Conservation (phyloP, 2,888 invertebrate genomes). For the Limnephilus marmoratus region DNA sequence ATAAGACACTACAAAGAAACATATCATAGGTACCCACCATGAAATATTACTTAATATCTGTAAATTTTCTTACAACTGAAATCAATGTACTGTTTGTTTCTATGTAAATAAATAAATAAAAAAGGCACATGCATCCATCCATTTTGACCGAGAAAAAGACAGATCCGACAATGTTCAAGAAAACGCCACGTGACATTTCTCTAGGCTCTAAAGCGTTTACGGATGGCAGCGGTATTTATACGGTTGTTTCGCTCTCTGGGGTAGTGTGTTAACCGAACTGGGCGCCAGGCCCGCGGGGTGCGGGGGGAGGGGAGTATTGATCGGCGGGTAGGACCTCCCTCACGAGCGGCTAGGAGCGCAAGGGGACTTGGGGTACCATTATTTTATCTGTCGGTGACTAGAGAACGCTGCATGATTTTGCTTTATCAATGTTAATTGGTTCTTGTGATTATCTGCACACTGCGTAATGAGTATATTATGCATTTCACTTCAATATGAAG, state of each 20-base stretch:
- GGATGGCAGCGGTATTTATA: slow-evolving; percentile 35
- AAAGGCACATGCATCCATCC: background rate
- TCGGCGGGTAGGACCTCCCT: slow-evolving; percentile 33
- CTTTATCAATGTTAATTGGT: background rate
- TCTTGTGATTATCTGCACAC: background rate
- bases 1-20: no score
- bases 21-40: no score
- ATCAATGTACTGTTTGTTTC: no score
- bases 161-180: background rate
- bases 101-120: no score
- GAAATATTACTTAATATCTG: no score
- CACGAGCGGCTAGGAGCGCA: slow-evolving; percentile 15
- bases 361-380: background rate
- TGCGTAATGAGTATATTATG: no score
- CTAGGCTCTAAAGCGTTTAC: slow-evolving; percentile 44
- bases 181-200: slow-evolving; percentile 40
- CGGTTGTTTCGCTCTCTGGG: slow-evolving; percentile 49
- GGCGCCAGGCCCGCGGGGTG: background rate
- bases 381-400: background rate
- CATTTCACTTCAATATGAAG: no score
- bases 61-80: no score
- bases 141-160: background rate
- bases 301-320: slow-evolving; percentile 45
- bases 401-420: background rate
- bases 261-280: slow-evolving; percentile 41